These are phyloP conservation scores for Albula goreensis DNA, from an alignment of 2,113 vertebrate genomes.

Conservation along the genomic window DNA sequence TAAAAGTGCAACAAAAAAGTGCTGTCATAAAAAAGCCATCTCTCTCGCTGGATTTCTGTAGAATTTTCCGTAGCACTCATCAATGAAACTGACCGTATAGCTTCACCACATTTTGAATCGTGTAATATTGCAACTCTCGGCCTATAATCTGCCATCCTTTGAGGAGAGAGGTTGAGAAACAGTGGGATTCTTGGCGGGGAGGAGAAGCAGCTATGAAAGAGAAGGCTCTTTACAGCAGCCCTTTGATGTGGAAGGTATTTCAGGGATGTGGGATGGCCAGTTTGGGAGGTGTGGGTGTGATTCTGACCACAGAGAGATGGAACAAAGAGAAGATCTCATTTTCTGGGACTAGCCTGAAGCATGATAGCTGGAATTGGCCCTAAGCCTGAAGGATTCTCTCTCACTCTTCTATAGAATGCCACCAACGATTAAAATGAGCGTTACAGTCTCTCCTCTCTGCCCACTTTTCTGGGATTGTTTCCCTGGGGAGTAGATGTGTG, in stretches of 20 bases:
- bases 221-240: conserved; percentile 24
- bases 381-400: conserved; percentile 45
- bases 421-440: conserved; percentile 47
- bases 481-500: conserved; percentile 39
- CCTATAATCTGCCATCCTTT: neutral
- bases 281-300: neutral
- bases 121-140: neutral
- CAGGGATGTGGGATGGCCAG: conserved; percentile 11
- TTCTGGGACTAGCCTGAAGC: conserved; percentile 22
- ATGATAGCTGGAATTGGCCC: conserved; percentile 42
- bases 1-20: neutral
- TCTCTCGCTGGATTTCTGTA: neutral
- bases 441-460: conserved; percentile 33
- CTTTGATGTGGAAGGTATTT: conserved; percentile 29
- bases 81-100: neutral
- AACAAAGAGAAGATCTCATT: conserved; percentile 5
- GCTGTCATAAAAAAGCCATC: neutral
- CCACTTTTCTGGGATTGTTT: conserved; percentile 35
- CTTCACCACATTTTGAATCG: neutral
- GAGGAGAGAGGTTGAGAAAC: conserved; percentile 2
- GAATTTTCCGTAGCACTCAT: neutral
- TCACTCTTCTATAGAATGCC: conserved; percentile 51
- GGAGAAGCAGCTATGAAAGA: conserved; percentile 7
- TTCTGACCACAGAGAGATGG: neutral
- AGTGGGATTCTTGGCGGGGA: neutral